Evolutionary conservation across 2,113 vertebrate species (phyloP).

Genomic region (Telmatochromis sp.): DNA sequence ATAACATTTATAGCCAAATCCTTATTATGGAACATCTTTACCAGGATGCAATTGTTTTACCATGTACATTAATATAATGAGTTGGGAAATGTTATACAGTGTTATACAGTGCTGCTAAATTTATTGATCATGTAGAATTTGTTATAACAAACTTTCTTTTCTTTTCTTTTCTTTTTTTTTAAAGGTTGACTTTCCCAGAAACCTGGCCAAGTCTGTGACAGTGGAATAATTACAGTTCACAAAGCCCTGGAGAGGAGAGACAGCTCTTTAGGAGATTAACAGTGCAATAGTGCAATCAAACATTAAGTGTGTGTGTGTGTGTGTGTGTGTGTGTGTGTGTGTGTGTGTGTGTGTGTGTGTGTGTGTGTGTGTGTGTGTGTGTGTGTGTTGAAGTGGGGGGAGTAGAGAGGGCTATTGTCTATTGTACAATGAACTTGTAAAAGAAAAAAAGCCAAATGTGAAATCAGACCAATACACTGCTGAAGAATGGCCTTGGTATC

Average conservation of each 20-base stretch:
- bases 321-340: neutral
- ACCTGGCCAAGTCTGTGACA: conserved; percentile 95
- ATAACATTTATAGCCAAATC: neutral
- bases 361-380: neutral
- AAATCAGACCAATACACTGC: conserved; percentile 46
- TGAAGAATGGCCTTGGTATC: conserved; percentile 11
- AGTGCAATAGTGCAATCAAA: conserved; percentile 60
- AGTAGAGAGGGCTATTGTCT: neutral
- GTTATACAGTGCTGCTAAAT: neutral
- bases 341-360: neutral
- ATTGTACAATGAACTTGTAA: neutral
- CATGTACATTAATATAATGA: neutral
- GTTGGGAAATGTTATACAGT: neutral
- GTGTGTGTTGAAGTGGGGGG: neutral
- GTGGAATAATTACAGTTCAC: conserved; percentile 76
- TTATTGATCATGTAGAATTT: neutral
- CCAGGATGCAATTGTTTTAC: neutral
- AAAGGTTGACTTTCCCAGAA: conserved; percentile 94
- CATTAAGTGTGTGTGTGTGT: neutral
- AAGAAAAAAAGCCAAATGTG: conserved; percentile 45
- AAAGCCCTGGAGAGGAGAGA: neutral
- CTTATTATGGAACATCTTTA: neutral
- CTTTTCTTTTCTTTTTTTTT: conserved; percentile 3
- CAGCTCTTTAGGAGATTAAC: conserved; percentile 17
- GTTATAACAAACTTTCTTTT: neutral